Conservation (phyloP, 2,797 vertebrate genomes). For the Hylomyscus alleni region DNA sequence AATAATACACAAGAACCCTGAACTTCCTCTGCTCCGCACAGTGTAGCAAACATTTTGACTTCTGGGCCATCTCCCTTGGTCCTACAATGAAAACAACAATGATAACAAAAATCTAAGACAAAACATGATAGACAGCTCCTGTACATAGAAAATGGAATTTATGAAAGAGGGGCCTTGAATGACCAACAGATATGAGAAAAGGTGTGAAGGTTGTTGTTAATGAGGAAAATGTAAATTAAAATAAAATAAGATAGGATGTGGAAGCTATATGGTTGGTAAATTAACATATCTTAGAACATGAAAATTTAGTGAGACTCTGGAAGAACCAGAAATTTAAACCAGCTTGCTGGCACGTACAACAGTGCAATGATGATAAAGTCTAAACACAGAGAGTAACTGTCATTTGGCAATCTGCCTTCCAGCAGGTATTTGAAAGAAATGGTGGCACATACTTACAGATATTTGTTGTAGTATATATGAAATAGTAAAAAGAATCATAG, state of each 20-base stretch:
- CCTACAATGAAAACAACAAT: neutral
- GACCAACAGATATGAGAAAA: neutral
- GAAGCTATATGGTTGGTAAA: conserved; percentile 3
- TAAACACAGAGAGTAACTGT: neutral
- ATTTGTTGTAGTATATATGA: conserved; percentile 18
- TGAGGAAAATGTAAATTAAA: conserved; percentile 22
- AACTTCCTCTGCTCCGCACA: neutral
- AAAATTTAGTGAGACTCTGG: conserved; percentile 14
- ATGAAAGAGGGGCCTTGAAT: neutral
- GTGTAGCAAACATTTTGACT: neutral
- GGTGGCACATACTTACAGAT: neutral
- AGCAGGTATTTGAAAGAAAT: conserved; percentile 24
- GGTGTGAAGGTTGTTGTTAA: neutral
- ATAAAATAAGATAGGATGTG: neutral
- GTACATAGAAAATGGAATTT: neutral
- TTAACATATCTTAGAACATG: neutral
- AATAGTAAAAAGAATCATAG: neutral
- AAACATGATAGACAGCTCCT: neutral
- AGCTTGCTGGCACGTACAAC: neutral
- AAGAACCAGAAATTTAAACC: neutral
- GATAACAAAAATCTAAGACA: neutral
- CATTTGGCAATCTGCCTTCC: neutral
- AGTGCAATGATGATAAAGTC: neutral
- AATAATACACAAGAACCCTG: neutral
- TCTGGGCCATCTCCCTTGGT: neutral